Evolutionary conservation across 1,140 invertebrate genomes (phyloP).

Genomic region (Mya arenaria): DNA sequence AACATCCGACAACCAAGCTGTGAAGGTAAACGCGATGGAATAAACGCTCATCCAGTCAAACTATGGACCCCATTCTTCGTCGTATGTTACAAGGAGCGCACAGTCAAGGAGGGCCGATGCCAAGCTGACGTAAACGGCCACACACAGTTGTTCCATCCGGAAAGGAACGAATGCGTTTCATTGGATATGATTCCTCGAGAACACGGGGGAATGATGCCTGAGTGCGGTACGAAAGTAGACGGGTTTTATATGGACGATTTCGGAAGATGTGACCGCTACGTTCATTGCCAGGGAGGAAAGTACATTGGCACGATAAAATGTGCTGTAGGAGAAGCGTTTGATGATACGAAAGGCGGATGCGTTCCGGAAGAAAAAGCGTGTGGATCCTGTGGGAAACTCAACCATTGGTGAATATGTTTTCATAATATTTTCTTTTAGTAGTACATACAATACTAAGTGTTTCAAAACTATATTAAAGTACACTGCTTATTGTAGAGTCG

Average conservation of each 20-base stretch:
- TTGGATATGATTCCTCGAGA: slow-evolving; percentile 51
- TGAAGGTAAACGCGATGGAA: slow-evolving; percentile 51
- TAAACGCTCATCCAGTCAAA: slow-evolving; percentile 44
- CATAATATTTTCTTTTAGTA: too few species aligned
- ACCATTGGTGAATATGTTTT: slow-evolving; percentile 19
- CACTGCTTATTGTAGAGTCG: too few species aligned
- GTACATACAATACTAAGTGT: too few species aligned
- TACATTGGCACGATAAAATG: slow-evolving; percentile 27
- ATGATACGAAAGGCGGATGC: slow-evolving; percentile 7
- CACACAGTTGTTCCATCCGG: slow-evolving; percentile 34
- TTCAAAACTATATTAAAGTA: too few species aligned
- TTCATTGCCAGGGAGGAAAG: slow-evolving; percentile 35
- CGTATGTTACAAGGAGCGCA: slow-evolving; percentile 53
- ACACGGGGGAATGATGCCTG: slow-evolving; percentile 51
- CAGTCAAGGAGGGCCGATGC: slow-evolving; percentile 36
- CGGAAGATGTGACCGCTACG: slow-evolving; percentile 48
- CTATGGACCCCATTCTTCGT: slow-evolving; percentile 55
- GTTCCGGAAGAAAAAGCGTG: slow-evolving; percentile 23
- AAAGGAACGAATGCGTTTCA: slow-evolving; percentile 38
- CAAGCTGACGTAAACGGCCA: not conserved
- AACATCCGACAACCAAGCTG: slow-evolving; percentile 47
- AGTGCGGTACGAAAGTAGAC: slow-evolving; percentile 41
- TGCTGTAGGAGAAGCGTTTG: slow-evolving; percentile 30
- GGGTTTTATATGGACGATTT: slow-evolving; percentile 52
- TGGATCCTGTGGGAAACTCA: slow-evolving; percentile 14